Base-by-base conservation (phyloP, 2,888 invertebrate species). In the Itoplectis maculator region DNA sequence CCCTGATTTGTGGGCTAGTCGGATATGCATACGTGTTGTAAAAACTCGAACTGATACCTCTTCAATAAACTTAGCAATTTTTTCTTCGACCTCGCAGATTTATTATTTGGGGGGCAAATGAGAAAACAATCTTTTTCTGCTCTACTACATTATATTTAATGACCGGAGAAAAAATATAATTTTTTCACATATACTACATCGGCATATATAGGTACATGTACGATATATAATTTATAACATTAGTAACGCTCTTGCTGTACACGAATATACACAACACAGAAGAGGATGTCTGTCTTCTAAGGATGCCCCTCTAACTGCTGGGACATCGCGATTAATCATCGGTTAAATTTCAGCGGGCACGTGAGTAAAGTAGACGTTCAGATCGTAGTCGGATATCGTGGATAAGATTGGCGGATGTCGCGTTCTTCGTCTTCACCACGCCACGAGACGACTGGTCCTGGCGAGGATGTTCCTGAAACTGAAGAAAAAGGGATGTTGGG, bases 391-490 rank as follows among this genome's bases (percentile, higher is more conserved):
- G 54, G 51, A 59, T 37, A 29, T 73, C 66, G 70, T 47, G 47
- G 18, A 49, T 40, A 51, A 37, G 2, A 18, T 73, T n/a, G 45
- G 11, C 9, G 51, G 11, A 47, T 42, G 18, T 56, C n/a, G 8
- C 13, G 51, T 8, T 37, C 3, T 42, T 47, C 18, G 37, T 61
- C 29, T 76, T 76, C 83, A 86, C 79, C 80, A 79, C 13, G 49
- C 63, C 13, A 69, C 47, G 45, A 81, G 72, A 61, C 79, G 82
- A 45, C 51, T 75, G 1, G 56, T 61, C 51, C 54, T 66, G 42
- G 59, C 54, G 15, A 86, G 6, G 23, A 82, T 68, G 42, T 84
- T 74, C 54, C 83, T 83, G 79, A 70, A 77, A 82, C 75, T 73
- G 49, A 66, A 45, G 9, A 9, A 40, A 20, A 63, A 47, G 13